Conservation (phyloP, 1,140 invertebrate genomes). For the Drosophila yakuba region DNA sequence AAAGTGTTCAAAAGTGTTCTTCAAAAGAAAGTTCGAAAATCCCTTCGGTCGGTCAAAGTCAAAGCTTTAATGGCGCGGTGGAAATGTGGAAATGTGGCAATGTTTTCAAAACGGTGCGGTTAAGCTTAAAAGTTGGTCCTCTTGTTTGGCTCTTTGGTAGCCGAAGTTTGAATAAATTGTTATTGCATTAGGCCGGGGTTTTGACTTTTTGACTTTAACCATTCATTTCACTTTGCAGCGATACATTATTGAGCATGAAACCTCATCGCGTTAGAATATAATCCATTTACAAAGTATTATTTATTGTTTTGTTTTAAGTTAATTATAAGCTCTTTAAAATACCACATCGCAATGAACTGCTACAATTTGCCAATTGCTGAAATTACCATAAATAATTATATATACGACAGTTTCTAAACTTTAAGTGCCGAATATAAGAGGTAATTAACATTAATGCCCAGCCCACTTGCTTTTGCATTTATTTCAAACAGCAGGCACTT, state of each 20-base stretch:
- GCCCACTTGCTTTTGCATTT: background rate
- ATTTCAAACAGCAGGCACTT: background rate
- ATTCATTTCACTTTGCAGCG: background rate
- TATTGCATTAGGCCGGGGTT: background rate
- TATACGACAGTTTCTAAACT: too few species aligned
- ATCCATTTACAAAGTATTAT: too few species aligned
- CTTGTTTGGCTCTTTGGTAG: background rate
- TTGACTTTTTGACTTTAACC: background rate
- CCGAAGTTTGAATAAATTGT: slow-evolving; percentile 1
- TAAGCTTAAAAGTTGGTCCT: background rate
- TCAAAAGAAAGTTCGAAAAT: background rate
- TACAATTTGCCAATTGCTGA: too few species aligned
- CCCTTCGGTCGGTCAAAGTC: background rate
- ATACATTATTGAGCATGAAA: too few species aligned
- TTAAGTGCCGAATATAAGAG: too few species aligned
- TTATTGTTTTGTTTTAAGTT: too few species aligned
- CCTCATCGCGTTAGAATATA: too few species aligned
- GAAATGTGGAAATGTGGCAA: background rate
- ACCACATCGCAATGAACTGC: too few species aligned
- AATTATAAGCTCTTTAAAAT: too few species aligned
- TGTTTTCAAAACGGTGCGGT: background rate
- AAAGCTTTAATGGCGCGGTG: background rate
- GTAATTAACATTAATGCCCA: too few species aligned
- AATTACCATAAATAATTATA: too few species aligned
- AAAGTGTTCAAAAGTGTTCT: background rate